Evolutionary conservation across 2,888 invertebrate species (phyloP), one percentile per base, ranked within the genome.

Genomic region (Clunio marinus): DNA sequence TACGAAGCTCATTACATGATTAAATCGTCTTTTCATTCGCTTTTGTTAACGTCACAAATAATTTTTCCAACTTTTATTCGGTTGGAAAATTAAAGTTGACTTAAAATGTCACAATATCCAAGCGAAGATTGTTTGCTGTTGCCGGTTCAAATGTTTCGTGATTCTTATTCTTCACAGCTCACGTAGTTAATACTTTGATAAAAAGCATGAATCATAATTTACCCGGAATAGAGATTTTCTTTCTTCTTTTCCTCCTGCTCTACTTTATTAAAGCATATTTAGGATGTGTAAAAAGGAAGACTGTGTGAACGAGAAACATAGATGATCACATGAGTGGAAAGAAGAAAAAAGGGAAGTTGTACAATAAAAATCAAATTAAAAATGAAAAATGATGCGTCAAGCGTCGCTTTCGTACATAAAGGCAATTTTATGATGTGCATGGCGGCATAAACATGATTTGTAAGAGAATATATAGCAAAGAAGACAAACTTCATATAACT

Each of bases 291-390:
- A n/a, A 32, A 32, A 32, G 35, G 35, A 32, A 17, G 22, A 22
- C 17, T 4, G n/a, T 45, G 51, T 8, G 22, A 51, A 22, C 51
- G 51, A 51, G 10, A 5, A 51, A 20, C n/a, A n/a, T n/a, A n/a
- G n/a, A n/a, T n/a, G n/a, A n/a, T n/a, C n/a, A n/a, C n/a, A n/a
- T n/a, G n/a, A n/a, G n/a, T n/a, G n/a, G n/a, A 51, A 51, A 20
- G 51, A 51, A 22, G 51, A 41, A 22, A 51, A 22, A 22, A 57
- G 7, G 57, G 25, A 57, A n/a, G 25, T 7, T 7, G 10, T 13
- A 57, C 27, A 57, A 57, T 57, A 57, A 57, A 57, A 57, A 57
- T 57, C 57, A 57, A 57, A 57, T 57, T 57, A 57, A 57, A 57
- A 57, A 57, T 57, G 57, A 57, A 57, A 57, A 57, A 57, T 57